A percentile compares a stretch with the other conserved stretches of the same genome.
These are phyloP conservation scores for Tanypteryx hageni DNA, from an alignment of 2,888 invertebrate species.

Conservation along the genomic window DNA sequence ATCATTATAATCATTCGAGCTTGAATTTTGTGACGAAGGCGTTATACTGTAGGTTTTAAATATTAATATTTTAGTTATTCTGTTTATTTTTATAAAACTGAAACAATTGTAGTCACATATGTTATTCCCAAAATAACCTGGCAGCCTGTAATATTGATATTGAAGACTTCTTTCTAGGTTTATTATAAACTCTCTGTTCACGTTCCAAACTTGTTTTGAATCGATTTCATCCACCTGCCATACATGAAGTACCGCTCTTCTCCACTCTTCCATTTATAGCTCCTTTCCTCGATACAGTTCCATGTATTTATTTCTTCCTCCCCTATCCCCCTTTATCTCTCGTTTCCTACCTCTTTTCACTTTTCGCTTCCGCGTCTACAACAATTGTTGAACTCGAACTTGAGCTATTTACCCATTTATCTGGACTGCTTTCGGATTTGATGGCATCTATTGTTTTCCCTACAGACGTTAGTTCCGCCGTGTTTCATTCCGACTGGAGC, in stretches of 20 bases:
- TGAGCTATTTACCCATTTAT: conserved; percentile 52
- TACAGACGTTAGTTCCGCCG: conserved; percentile 41
- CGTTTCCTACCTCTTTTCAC: conserved; percentile 17
- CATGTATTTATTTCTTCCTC: neutral
- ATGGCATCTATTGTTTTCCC: conserved; percentile 53
- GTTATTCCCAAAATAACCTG: neutral
- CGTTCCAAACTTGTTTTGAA: neutral
- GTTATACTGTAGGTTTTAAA: no score
- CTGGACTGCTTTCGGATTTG: conserved; percentile 26
- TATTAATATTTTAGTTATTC: no score
- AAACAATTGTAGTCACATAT: no score
- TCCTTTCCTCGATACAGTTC: neutral
- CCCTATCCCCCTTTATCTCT: neutral
- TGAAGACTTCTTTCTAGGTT: neutral
- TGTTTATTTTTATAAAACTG: no score
- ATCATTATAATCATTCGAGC: no score
- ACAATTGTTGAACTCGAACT: conserved; percentile 51
- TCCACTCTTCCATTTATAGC: conserved; percentile 4
- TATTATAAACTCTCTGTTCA: neutral
- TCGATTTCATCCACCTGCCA: neutral
- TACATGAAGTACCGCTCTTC: neutral
- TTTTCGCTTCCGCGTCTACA: conserved; percentile 15
- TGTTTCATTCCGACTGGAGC: conserved; percentile 38
- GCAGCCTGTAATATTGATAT: neutral
- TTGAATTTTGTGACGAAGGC: no score